Percentiles rank a stretch among this genome's conserved stretches.
Conservation (phyloP, 2,113 vertebrate species). For the Cromileptes altivelis region DNA sequence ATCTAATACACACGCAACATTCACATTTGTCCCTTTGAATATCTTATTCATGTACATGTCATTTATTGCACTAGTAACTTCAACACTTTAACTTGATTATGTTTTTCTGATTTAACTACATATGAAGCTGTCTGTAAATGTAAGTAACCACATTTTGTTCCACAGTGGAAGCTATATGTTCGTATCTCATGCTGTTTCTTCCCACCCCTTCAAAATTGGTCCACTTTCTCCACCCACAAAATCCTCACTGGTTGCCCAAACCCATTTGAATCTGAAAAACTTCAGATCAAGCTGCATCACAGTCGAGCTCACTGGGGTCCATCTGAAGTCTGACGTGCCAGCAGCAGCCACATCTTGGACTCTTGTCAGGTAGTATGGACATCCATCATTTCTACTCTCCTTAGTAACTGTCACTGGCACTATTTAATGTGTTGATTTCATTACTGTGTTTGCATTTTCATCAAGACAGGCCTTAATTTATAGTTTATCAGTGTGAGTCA, state of each 20-base stretch:
- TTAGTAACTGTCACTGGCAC: background rate
- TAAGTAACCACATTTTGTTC: background rate
- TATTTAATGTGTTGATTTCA: background rate
- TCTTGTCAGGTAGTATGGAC: conserved; percentile 47
- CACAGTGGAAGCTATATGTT: background rate
- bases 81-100: background rate
- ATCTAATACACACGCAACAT: background rate
- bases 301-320: conserved; percentile 29
- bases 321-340: conserved; percentile 35
- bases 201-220: conserved; percentile 37
- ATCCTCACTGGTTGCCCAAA: conserved; percentile 50
- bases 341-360: conserved; percentile 36
- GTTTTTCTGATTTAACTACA: background rate
- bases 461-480: background rate
- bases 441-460: conserved; percentile 5
- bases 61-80: background rate
- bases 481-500: background rate
- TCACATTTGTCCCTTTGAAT: background rate
- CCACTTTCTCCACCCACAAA: conserved; percentile 79
- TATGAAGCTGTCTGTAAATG: background rate
- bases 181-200: conserved; percentile 26
- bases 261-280: conserved; percentile 42
- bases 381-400: background rate
- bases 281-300: conserved; percentile 26
- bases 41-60: background rate